A percentile compares a stretch with the other conserved stretches of the same genome.
These are phyloP conservation scores for Pluvianellus socialis DNA, from an alignment of 2,113 vertebrate genomes.

Conservation along the genomic window DNA sequence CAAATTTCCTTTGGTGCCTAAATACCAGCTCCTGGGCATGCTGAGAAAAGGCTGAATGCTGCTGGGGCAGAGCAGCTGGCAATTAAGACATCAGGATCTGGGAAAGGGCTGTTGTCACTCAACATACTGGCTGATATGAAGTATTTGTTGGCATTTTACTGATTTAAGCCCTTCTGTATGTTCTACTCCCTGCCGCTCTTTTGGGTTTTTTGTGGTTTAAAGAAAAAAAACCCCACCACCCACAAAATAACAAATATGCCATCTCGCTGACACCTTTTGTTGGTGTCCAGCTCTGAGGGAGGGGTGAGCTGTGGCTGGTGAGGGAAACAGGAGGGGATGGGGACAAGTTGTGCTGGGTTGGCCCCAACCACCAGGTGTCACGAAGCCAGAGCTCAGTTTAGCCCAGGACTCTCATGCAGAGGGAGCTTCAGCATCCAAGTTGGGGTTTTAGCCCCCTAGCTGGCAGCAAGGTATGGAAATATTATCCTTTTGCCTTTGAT, in stretches of 20 bases:
- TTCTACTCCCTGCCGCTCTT: background rate
- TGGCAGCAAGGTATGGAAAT: background rate
- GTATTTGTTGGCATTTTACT: background rate
- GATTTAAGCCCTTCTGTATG: background rate
- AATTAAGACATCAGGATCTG: background rate
- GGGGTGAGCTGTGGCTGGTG: background rate
- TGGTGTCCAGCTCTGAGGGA: background rate
- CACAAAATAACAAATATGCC: background rate
- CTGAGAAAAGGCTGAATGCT: background rate
- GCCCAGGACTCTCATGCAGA: background rate
- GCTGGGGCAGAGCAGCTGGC: background rate
- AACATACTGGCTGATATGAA: background rate
- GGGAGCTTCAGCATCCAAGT: background rate
- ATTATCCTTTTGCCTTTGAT: background rate
- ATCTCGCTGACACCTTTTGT: background rate
- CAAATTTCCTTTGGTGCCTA: background rate
- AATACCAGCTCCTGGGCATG: background rate
- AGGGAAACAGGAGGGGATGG: background rate
- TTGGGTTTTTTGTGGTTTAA: background rate
- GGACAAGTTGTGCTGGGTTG: background rate
- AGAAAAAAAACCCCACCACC: background rate
- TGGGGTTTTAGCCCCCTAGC: background rate
- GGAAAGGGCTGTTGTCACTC: background rate
- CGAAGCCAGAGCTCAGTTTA: background rate
- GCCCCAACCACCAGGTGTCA: accelerated